A percentile compares a stretch with the other conserved stretches of the same genome.
Evolutionary conservation across 2,113 vertebrate genomes (phyloP).

Genomic region (Sciurus niger): DNA sequence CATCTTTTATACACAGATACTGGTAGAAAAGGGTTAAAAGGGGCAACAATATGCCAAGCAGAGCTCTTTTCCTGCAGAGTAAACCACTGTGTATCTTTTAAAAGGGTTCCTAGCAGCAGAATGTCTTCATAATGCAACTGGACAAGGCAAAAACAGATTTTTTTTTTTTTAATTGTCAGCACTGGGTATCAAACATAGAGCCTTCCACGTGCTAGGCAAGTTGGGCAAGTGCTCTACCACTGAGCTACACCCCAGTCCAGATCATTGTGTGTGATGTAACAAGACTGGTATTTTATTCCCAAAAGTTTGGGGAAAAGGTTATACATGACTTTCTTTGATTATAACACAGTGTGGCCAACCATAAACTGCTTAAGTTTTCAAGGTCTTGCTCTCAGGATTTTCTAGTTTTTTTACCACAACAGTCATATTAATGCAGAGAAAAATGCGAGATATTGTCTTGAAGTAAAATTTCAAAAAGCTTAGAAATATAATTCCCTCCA

Average conservation of each 20-base stretch:
- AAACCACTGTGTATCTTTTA: not conserved
- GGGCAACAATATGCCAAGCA: not conserved
- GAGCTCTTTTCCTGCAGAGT: not conserved
- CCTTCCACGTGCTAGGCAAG: not conserved
- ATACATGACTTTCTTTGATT: conserved; percentile 20
- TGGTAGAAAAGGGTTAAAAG: conserved; percentile 37
- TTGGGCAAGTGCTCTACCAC: not conserved
- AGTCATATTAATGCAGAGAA: conserved; percentile 27
- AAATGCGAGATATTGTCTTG: not conserved
- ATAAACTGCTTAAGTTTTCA: not conserved
- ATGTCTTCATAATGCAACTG: not conserved
- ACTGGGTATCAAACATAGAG: not conserved
- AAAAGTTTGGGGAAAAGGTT: not conserved
- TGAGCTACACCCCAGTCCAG: not conserved
- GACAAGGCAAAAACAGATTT: not conserved
- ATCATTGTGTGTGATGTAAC: not conserved
- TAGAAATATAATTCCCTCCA: conserved; percentile 29
- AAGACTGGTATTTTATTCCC: conserved; percentile 13
- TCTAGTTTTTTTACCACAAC: conserved; percentile 26
- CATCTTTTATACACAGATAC: not conserved
- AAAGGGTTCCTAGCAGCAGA: not conserved
- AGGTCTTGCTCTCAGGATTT: conserved; percentile 33
- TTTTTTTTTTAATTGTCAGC: not conserved
- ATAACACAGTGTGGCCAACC: not conserved
- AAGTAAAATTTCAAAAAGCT: conserved; percentile 59